Conservation (phyloP, 2,888 invertebrate species). For the Lasioglossum marginatum region DNA sequence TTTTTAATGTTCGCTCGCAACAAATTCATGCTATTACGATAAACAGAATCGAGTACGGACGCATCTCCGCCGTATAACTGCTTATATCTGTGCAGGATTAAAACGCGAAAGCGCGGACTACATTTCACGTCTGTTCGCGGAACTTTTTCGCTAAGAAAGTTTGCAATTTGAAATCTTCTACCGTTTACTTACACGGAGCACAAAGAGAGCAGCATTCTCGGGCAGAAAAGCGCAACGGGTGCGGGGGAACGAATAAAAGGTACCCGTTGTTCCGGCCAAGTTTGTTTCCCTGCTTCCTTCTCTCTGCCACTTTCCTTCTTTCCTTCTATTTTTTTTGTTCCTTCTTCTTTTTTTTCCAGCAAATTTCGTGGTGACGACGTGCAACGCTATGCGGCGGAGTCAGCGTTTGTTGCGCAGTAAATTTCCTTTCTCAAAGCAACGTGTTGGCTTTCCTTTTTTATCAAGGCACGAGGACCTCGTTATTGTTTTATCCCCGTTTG, state of each 20-base stretch:
- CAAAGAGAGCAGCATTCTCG: conserved; percentile 5
- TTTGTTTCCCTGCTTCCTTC: conserved; percentile 4
- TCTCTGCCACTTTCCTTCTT: neutral
- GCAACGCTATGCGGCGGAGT: neutral
- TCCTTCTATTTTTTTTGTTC: neutral
- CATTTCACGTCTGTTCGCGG: neutral
- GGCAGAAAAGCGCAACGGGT: neutral
- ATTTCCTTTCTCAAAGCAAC: neutral
- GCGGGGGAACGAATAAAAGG: neutral
- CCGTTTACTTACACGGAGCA: neutral
- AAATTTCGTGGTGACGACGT: neutral
- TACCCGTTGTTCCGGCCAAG: conserved; percentile 11
- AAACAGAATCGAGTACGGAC: neutral
- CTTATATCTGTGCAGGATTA: neutral
- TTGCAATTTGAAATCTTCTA: neutral
- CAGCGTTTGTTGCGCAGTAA: neutral
- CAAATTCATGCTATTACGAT: neutral
- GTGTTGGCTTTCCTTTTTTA: neutral
- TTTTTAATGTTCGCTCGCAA: neutral
- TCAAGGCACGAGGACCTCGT: neutral
- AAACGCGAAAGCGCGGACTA: neutral
- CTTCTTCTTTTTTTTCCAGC: neutral
- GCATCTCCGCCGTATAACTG: neutral
- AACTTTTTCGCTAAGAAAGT: conserved; percentile 14
- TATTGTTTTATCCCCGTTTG: conserved; percentile 1